Base-by-base conservation (phyloP, 2,113 vertebrate genomes). In the Apaloderma vittatum region DNA sequence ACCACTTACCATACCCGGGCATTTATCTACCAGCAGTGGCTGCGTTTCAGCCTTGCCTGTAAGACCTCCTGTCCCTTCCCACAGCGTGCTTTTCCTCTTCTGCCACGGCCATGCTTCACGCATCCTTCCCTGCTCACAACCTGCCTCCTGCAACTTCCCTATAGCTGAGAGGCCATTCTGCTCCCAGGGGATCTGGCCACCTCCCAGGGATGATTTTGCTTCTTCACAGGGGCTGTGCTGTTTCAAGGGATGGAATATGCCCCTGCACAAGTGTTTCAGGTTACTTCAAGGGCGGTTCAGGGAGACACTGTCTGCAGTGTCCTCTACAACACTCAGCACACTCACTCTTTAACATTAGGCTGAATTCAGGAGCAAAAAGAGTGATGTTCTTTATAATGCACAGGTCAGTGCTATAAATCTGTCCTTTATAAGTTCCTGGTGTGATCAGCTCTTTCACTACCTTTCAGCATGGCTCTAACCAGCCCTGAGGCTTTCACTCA, bases 401-500 rank as follows among this genome's bases (percentile, higher is more conserved):
- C 65, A 93, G 57, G n/a, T 59, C 75, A 57, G 23, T 58, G 54
- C 45, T 37, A 81, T 86, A 88, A 92, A 92, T 88, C 36, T 84
- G 37, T 63, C 54, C n/a, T 83, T 90, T 62, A 4, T 22, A 94
- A 80, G 61, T 22, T 13, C 55, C 83, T 91, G 73, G 61, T 83
- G 62, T 59, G 72, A 88, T 78, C 61, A 77, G 48, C 52, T 34
- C 72, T 79, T 90, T 70, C 3, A 2, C 54, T 94, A 6, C 76
- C 76, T 94, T 95, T 81, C 91, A 81, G 65, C 1, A 0, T 32
- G 57, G 52, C 45, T 66, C 36, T 81, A 87, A 95, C 80, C 90
- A 46, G 36, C 29, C 70, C 73, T 70, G 68, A 26, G 57, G 63
- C 40, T 95, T 93, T 93, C 86, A 55, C 79, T 94, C 79, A 92